A percentile compares a stretch with the other conserved stretches of the same genome.
Evolutionary conservation across 2,888 invertebrate genomes (phyloP).

Genomic region (Cyrtodaria siliqua): DNA sequence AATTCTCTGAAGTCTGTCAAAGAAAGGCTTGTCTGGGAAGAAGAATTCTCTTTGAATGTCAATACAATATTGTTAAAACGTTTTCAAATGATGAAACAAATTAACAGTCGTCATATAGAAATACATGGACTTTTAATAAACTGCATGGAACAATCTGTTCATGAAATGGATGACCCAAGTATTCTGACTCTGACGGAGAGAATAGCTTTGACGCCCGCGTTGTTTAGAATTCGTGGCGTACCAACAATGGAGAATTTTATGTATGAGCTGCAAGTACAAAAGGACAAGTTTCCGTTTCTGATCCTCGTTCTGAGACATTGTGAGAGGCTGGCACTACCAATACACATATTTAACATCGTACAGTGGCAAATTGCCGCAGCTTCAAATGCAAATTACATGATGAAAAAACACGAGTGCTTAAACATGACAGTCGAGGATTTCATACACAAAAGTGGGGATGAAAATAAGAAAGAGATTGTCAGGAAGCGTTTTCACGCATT

Average conservation of each 20-base stretch:
- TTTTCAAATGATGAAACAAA: slow-evolving; percentile 8
- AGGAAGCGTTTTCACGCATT: slow-evolving; percentile 5
- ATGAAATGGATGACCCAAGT: slow-evolving; percentile 7
- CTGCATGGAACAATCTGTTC: slow-evolving; percentile 6
- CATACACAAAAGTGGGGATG: not conserved
- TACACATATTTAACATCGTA: slow-evolving; percentile 29
- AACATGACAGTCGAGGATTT: slow-evolving; percentile 32
- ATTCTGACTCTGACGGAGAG: not conserved
- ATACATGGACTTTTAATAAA: not conserved
- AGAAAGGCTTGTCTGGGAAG: slow-evolving; percentile 20
- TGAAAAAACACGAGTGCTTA: slow-evolving; percentile 45
- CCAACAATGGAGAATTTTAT: slow-evolving; percentile 28
- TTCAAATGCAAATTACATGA: slow-evolving; percentile 40
- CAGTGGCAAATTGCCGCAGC: slow-evolving; percentile 55
- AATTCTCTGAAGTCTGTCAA: not conserved
- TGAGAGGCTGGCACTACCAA: slow-evolving; percentile 24
- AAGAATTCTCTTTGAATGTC: slow-evolving; percentile 7
- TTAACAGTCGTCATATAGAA: not conserved
- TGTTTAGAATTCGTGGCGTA: slow-evolving; percentile 33
- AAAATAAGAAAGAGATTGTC: not conserved
- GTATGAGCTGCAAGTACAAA: slow-evolving; percentile 19
- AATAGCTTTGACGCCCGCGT: not conserved
- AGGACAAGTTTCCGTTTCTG: slow-evolving; percentile 33
- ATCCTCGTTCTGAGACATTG: slow-evolving; percentile 17
- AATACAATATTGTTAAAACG: slow-evolving; percentile 9